Conservation (phyloP, 2,113 vertebrate genomes). For the Perognathus longimembris region DNA sequence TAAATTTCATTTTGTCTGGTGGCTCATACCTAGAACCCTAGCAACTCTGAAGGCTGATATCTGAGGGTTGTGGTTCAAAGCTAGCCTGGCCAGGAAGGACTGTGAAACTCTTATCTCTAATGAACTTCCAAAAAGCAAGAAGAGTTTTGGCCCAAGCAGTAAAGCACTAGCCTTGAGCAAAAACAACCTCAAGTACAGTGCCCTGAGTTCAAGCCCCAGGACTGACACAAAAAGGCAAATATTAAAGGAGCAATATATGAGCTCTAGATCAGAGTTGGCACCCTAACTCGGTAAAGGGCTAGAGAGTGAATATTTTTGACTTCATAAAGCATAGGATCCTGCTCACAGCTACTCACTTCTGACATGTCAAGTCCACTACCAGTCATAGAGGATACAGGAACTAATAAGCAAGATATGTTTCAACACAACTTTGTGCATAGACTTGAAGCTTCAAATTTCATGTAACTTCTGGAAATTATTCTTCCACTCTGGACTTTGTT, state of each 20-base stretch:
- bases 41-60: too few species aligned
- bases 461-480: background rate
- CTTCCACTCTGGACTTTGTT: background rate
- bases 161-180: too few species aligned
- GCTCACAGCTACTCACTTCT: background rate
- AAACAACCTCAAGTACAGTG: too few species aligned
- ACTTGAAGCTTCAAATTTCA: background rate
- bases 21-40: too few species aligned
- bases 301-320: background rate
- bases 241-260: background rate
- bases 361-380: background rate
- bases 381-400: background rate
- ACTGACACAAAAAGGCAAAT: background rate
- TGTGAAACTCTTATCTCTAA: too few species aligned
- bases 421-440: slow-evolving; percentile 1
- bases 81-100: too few species aligned
- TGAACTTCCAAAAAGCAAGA: too few species aligned
- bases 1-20: too few species aligned
- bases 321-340: background rate
- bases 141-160: too few species aligned
- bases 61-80: too few species aligned
- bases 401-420: background rate
- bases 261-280: background rate
- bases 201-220: too few species aligned
- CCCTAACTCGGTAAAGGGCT: background rate